Conservation (phyloP, 1,140 invertebrate species). For the Cherax destructor region DNA sequence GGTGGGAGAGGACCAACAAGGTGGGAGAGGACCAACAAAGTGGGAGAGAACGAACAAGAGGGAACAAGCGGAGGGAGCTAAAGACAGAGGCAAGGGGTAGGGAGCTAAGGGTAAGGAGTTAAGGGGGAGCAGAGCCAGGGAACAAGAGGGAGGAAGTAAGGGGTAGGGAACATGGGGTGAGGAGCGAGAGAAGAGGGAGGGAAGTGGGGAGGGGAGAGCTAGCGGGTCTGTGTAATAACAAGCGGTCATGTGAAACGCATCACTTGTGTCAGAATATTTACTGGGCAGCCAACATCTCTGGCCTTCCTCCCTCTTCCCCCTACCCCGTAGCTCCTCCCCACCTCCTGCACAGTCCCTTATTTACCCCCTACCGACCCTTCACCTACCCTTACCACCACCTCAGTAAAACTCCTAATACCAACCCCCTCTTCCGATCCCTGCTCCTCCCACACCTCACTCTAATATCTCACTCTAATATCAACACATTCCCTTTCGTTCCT, state of each 20-base stretch:
- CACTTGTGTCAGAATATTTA: conserved; percentile 14
- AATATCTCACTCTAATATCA: too few relatives aligned
- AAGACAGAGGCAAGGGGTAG: too few relatives aligned
- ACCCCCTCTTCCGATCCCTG: neutral
- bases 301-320: too few relatives aligned
- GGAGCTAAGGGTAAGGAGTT: too few relatives aligned
- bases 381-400: neutral
- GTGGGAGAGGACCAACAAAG: too few relatives aligned
- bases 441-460: neutral
- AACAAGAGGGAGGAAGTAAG: neutral
- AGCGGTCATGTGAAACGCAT: conserved; percentile 9
- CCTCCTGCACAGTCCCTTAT: too few relatives aligned
- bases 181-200: neutral
- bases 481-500: too few relatives aligned
- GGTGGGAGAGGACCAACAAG: too few relatives aligned
- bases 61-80: too few relatives aligned
- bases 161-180: neutral
- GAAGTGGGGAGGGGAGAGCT: neutral
- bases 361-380: too few relatives aligned
- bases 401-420: neutral
- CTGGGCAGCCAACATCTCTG: neutral
- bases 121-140: neutral
- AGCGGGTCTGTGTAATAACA: neutral
- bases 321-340: too few relatives aligned
- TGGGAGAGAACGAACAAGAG: too few relatives aligned